phyloP scores from a whole-genome alignment of 2,113 vertebrate genomes.

The Anolis carolinensis region DNA sequence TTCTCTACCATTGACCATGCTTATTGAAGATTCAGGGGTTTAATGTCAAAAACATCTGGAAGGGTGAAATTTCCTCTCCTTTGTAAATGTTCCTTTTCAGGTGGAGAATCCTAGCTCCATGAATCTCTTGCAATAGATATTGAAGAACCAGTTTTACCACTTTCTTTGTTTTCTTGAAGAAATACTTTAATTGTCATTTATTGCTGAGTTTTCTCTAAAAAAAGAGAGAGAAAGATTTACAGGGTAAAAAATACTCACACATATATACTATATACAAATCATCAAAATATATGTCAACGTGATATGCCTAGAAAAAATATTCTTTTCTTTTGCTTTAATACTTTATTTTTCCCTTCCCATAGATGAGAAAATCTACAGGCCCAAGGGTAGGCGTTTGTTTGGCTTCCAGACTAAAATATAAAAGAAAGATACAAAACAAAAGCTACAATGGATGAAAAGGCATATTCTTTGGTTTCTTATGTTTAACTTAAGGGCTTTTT shows the following conservation, averaged over 20 bases:
- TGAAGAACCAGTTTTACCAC: neutral
- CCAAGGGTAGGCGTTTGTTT: neutral
- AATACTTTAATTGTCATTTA: conserved; percentile 34
- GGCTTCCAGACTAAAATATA: conserved; percentile 30
- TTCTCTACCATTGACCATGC: neutral
- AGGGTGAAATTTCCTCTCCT: no score
- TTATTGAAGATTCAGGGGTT: neutral
- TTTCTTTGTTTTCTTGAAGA: neutral
- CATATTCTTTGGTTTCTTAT: conserved; percentile 36
- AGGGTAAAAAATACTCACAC: conserved; percentile 31
- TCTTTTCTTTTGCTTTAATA: neutral
- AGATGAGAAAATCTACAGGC: neutral
- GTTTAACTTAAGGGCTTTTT: neutral
- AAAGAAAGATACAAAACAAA: conserved; percentile 5
- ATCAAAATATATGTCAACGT: conserved; percentile 15
- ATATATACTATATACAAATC: conserved; percentile 38
- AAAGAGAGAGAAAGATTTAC: conserved; percentile 20
- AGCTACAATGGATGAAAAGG: conserved; percentile 7
- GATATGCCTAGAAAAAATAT: neutral
- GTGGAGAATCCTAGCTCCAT: no score
- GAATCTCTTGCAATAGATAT: neutral
- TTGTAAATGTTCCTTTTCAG: neutral
- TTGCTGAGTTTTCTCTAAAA: conserved; percentile 29
- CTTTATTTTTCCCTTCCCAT: conserved; percentile 19
- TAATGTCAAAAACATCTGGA: neutral